Conservation (phyloP, 2,113 vertebrate genomes). For the Atractosteus spatula region DNA sequence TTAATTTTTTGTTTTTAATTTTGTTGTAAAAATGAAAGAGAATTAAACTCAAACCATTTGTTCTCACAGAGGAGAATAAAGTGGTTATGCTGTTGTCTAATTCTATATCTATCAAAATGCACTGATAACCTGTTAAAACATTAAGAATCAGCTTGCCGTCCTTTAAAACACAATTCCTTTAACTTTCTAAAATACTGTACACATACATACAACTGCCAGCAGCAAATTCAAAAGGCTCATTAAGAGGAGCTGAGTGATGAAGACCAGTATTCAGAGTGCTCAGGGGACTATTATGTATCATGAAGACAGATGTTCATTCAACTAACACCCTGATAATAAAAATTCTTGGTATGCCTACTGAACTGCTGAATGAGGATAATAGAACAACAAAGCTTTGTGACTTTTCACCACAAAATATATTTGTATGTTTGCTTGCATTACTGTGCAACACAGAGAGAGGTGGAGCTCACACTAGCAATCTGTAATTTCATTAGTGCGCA, state of each 20-base stretch:
- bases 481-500: not conserved
- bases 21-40: too few relatives aligned
- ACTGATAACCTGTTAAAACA: too few relatives aligned
- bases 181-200: not conserved
- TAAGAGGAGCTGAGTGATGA: not conserved
- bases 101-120: too few relatives aligned
- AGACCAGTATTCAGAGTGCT: not conserved
- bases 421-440: not conserved
- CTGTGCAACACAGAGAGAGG: not conserved
- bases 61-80: too few relatives aligned
- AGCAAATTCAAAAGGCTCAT: not conserved
- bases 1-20: too few relatives aligned
- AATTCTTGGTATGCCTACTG: conserved; percentile 15
- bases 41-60: too few relatives aligned
- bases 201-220: not conserved
- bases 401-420: not conserved
- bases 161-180: not conserved
- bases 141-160: too few relatives aligned
- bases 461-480: not conserved
- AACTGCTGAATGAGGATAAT: not conserved
- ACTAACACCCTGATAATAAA: conserved; percentile 15
- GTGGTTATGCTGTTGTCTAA: too few relatives aligned
- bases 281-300: conserved; percentile 5
- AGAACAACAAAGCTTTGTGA: conserved; percentile 5
- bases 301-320: conserved; percentile 18